These are phyloP conservation scores for Homarus americanus DNA, from an alignment of 1,140 invertebrate species.

Conservation along the genomic window DNA sequence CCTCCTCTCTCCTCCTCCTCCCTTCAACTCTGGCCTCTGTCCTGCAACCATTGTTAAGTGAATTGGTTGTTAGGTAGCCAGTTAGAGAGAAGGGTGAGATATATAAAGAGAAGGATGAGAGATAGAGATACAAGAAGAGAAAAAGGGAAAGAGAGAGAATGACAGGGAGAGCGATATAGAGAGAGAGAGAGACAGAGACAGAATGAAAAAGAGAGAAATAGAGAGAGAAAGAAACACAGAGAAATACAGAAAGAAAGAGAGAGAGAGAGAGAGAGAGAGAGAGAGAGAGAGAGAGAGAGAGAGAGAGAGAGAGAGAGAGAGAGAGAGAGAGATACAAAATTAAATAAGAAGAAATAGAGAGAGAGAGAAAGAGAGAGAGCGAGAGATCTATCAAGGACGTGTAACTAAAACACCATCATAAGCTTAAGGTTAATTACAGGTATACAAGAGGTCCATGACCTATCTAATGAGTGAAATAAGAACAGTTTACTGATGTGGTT, in stretches of 20 bases:
- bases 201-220: not conserved
- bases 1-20: too few species aligned
- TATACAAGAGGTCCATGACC: too few species aligned
- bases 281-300: constrained; percentile 37
- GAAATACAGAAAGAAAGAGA: constrained; percentile 8
- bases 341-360: not conserved
- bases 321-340: not conserved
- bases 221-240: constrained; percentile 15
- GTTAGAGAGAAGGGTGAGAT: not conserved
- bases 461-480: too few species aligned
- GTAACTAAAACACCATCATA: too few species aligned
- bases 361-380: too few species aligned
- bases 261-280: constrained; percentile 44
- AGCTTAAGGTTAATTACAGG: too few species aligned
- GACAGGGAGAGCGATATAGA: constrained; percentile 25
- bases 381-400: too few species aligned
- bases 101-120: not conserved
- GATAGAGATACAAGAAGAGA: not conserved
- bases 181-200: constrained; percentile 13
- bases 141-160: not conserved
- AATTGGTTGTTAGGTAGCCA: not conserved
- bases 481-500: too few species aligned
- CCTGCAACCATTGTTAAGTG: not conserved
- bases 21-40: too few species aligned
- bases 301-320: constrained; percentile 10